These are phyloP conservation scores for Catostomus latipinnis DNA, from an alignment of 2,797 vertebrate genomes.

Conservation along the genomic window DNA sequence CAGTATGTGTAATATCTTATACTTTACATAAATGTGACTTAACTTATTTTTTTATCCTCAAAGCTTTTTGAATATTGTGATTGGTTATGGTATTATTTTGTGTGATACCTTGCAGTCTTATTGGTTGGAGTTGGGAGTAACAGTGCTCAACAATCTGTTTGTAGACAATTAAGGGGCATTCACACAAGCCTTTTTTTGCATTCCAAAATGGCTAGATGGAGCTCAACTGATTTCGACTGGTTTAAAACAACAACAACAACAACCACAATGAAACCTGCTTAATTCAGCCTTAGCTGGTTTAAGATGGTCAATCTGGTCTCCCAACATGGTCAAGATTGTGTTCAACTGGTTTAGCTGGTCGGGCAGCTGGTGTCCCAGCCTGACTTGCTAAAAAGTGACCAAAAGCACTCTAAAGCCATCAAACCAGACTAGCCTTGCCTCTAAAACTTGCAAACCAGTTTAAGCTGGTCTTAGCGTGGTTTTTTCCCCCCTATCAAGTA, in stretches of 20 bases:
- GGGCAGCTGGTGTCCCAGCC: not conserved
- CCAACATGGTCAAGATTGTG: not conserved
- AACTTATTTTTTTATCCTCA: not conserved
- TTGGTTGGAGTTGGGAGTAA: not conserved
- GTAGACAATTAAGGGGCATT: not conserved
- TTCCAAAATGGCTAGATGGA: not conserved
- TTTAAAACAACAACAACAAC: not conserved
- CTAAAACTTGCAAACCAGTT: too few species aligned
- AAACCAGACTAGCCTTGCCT: too few species aligned
- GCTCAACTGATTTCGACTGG: too few species aligned
- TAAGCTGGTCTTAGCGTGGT: too few species aligned
- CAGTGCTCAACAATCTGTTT: not conserved
- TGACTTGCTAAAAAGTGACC: not conserved
- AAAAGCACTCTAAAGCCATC: not conserved
- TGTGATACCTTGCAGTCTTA: not conserved
- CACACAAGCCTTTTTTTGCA: not conserved
- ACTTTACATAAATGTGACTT: not conserved
- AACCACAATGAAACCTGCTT: not conserved
- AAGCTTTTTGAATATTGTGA: not conserved
- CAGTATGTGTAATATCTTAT: not conserved
- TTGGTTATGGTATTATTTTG: not conserved
- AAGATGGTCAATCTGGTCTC: not conserved
- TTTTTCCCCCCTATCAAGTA: too few species aligned
- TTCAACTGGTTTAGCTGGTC: too few species aligned
- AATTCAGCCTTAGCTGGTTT: not conserved